Evolutionary conservation across 92 coral and sea anemone genomes (phyloP), one percentile per base, ranked within the genome.

Genomic region (Zoanthus sociatus): DNA sequence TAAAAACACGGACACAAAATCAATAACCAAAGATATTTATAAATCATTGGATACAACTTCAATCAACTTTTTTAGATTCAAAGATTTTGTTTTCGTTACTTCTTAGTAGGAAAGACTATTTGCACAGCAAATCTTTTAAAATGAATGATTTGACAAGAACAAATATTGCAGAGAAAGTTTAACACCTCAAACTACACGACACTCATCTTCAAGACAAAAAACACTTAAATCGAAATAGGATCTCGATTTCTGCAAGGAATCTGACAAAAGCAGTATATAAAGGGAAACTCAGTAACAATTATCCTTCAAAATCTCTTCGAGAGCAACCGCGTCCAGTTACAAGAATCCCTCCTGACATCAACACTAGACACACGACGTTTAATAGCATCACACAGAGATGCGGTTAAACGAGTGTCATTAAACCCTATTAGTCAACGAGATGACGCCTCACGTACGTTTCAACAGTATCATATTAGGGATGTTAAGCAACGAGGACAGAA

Each of bases 151-250:
- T 69, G 13, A 69, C n/a, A 0, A 69, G 21, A 69, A 32, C 30
- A 26, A 10, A 26, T 69, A 69, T 26, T 47, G 13, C 31, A 48
- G 64, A 82, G 47, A 61, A 68, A 54, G 21, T 69, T 44, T 71
- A 88, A 21, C 58, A 79, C 15, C 17, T 17, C 18, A 31, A 75
- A 7, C 88, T 47, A 3, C 14, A 88, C 45, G 48, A 56, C 53
- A 17, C 46, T n/a, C 87, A 45, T 44, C 56, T 88, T 4, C 51
- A 64, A 26, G 84, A 88, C 79, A 83, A 73, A 2, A 88, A 88
- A 73, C 90, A 83, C 71, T 76, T 87, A 11, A 83, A 88, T 45
- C 54, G 78, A 82, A 55, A 61, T 82, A 88, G 91, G 32, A 70
- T 88, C 63, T 70, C 61, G 1, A 64, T 55, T 4, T 88, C 83